These are phyloP conservation scores for Tragulus kanchil DNA, from an alignment of 2,113 vertebrate genomes.

Conservation along the genomic window DNA sequence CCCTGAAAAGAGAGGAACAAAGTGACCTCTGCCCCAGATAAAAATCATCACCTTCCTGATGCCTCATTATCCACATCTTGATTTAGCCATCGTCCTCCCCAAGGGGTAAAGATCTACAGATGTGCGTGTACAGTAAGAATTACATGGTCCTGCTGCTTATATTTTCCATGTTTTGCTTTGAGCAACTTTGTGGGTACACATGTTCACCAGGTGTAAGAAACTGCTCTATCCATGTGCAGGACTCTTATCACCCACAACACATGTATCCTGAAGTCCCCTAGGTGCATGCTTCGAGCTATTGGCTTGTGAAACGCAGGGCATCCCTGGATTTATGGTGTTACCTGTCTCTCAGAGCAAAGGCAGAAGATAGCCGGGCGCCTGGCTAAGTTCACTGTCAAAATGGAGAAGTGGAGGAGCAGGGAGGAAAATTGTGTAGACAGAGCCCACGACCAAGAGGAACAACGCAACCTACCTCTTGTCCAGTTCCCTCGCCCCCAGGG, in stretches of 20 bases:
- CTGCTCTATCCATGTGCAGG: neutral
- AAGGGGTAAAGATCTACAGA: neutral
- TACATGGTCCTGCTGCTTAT: neutral
- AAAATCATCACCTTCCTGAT: neutral
- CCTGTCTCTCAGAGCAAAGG: neutral
- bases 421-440: neutral
- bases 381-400: slow-evolving; percentile 7
- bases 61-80: neutral
- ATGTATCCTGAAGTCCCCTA: neutral
- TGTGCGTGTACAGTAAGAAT: neutral
- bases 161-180: neutral
- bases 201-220: slow-evolving; percentile 53
- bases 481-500: neutral
- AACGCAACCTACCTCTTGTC: neutral
- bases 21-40: neutral
- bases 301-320: neutral
- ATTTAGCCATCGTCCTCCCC: neutral
- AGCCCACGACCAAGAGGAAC: neutral
- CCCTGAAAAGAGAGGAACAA: neutral
- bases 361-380: neutral
- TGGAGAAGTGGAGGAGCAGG: neutral
- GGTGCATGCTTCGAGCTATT: neutral
- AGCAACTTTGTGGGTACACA: neutral
- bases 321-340: neutral
- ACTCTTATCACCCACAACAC: neutral